Base-by-base conservation (phyloP, 2,888 invertebrate genomes). In the Eumerus sabulonum region DNA sequence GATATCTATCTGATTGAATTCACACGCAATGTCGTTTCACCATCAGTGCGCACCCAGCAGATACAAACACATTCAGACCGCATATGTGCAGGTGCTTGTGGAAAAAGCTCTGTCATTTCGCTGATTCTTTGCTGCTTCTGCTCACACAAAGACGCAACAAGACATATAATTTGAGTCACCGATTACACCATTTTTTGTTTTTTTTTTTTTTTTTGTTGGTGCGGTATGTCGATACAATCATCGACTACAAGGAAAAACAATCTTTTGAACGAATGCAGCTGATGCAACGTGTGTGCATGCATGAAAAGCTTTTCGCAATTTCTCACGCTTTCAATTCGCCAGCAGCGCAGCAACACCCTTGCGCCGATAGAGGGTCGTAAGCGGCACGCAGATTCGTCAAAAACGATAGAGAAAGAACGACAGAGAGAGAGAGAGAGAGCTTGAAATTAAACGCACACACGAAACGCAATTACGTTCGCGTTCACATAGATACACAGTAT, bases 161-260 rank as follows among this genome's bases (percentile, higher is more conserved):
- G 70, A 79, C 59, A 74, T 79, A 79, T 79, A 79, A 79, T 79
- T 79, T 79, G 64, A 47, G 54, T 64, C 48, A 79, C 63, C 74
- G 74, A 79, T 74, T 79, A 79, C 66, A 57, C 53, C 54, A 54
- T 48, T 53, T 57, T 67, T 67, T 56, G 2, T 27, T 27, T 27
- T 70, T 64, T 64, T 57, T 62, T 54, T 57, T 63, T 62, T 45
- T 12, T n/a, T n/a, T n/a, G n/a, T n/a, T n/a, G n/a, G n/a, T n/a
- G n/a, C n/a, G n/a, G n/a, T n/a, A n/a, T n/a, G n/a, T 40, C 45
- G 79, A 79, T 79, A 70, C 68, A 79, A 79, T 79, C 79, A 74
- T 73, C 68, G 54, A n/a, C 36, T 35, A 45, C 19, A 72, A 27
- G 7, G 44, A 57, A 50, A 59, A 59, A 60, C 4, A 27, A 50